A percentile compares a stretch with the other conserved stretches of the same genome.
These are phyloP conservation scores for Drosophila ambigua DNA, from an alignment of 1,140 invertebrate genomes.

Conservation along the genomic window DNA sequence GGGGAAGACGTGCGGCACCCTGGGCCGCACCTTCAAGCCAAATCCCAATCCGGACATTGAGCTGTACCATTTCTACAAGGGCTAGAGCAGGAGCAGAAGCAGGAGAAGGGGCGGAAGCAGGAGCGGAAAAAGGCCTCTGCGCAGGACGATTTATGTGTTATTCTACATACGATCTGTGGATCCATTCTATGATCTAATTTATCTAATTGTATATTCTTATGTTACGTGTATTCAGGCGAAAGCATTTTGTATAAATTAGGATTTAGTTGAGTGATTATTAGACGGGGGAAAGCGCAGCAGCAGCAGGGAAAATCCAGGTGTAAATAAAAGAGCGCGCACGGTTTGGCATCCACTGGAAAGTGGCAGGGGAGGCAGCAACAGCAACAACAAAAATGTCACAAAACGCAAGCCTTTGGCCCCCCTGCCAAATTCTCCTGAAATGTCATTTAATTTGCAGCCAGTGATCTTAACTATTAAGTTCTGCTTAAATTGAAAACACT, in stretches of 20 bases:
- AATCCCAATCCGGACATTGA: slow-evolving; percentile 58
- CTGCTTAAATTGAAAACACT: slow-evolving; percentile 35
- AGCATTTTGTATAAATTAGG: slow-evolving; percentile 73
- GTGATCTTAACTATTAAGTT: slow-evolving; percentile 79
- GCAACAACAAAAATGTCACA: background rate
- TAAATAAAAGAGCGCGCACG: slow-evolving; percentile 40
- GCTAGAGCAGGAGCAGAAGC: slow-evolving; percentile 22
- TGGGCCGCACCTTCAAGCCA: slow-evolving; percentile 62
- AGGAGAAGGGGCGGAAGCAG: background rate
- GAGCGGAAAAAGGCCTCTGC: background rate
- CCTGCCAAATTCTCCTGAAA: slow-evolving; percentile 3
- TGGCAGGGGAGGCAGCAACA: too few relatives aligned
- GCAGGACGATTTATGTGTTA: slow-evolving; percentile 25
- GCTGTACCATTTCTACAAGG: slow-evolving; percentile 68
- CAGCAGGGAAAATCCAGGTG: slow-evolving; percentile 4
- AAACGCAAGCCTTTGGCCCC: background rate
- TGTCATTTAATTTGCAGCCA: slow-evolving; percentile 63
- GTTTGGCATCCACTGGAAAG: slow-evolving; percentile 34
- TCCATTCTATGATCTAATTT: slow-evolving; percentile 39
- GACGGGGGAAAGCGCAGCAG: slow-evolving; percentile 22
- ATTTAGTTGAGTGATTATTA: slow-evolving; percentile 58
- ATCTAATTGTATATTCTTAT: slow-evolving; percentile 63
- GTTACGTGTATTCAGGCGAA: slow-evolving; percentile 64
- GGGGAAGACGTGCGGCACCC: slow-evolving; percentile 67
- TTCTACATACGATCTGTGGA: slow-evolving; percentile 17